Conservation (phyloP, 2,888 invertebrate genomes). For the Philereme transversata region DNA sequence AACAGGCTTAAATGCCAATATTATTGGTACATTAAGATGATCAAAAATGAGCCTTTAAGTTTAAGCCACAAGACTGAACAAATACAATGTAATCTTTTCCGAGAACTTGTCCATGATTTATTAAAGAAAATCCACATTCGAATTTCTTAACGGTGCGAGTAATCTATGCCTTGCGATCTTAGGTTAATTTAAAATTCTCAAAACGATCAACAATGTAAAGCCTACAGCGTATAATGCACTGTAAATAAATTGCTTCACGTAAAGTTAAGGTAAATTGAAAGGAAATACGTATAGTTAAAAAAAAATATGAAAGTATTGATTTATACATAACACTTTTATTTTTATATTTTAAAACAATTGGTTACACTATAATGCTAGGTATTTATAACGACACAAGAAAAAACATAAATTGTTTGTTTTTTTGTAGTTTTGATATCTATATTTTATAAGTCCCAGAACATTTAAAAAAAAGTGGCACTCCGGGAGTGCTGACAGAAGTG, state of each 20-base stretch:
- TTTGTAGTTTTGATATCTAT: too few relatives aligned
- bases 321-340: too few relatives aligned
- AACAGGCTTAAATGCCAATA: conserved; percentile 30
- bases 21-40: conserved; percentile 29
- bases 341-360: too few relatives aligned
- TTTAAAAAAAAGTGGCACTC: too few relatives aligned
- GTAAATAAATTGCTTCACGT: conserved; percentile 19
- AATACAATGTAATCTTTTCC: conserved; percentile 70
- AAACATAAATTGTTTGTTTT: too few relatives aligned
- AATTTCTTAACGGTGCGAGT: conserved; percentile 57
- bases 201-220: conserved; percentile 40
- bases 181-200: conserved; percentile 50
- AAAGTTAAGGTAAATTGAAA: conserved; percentile 1
- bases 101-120: conserved; percentile 63
- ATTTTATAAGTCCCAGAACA: too few relatives aligned
- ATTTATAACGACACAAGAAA: too few relatives aligned
- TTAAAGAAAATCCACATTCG: conserved; percentile 59
- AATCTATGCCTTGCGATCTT: conserved; percentile 56
- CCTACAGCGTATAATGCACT: conserved; percentile 22
- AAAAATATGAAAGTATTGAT: too few relatives aligned
- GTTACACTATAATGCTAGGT: too few relatives aligned
- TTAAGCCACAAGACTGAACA: conserved; percentile 55
- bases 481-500: too few relatives aligned
- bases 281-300: conserved; percentile 2
- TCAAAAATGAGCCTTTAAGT: conserved; percentile 63